Evolutionary conservation across 2,113 vertebrate genomes (phyloP), one percentile per base, ranked within the genome.

Genomic region (Coptodon rendalli): DNA sequence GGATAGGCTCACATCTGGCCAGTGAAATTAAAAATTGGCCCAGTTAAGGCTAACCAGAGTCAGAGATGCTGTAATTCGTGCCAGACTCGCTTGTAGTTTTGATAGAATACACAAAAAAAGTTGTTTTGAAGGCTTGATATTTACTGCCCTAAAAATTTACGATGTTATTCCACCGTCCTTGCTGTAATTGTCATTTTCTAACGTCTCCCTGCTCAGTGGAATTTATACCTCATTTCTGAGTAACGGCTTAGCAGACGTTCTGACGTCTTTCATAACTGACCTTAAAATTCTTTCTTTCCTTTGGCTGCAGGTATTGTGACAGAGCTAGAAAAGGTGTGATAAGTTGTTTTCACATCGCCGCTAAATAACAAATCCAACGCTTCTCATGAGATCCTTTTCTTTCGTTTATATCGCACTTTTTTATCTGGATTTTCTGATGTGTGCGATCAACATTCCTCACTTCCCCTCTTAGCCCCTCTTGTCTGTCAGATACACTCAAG

Each of bases 221-320:
- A 90, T 90, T 85, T 71, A 9, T 34, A 36, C 27, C 83, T 84
- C 83, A 78, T 86, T 93, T 82, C 63, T 27, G 7, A 79, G 57
- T 89, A 89, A 93, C 90, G 76, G 36, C 57, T 91, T 94, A 89
- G 50, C 85, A 19, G 57, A 85, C 88, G 87, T 86, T 76, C 52
- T 78, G 48, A 84, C 11, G 31, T 87, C 76, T 87, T 88, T 84
- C 59, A 31, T 34, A 31, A 52, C 24, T 78, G 54, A 84, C 68
- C 6, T 24, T 45, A 71, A 53, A 81, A 81, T 84, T 57, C 5
- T 22, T 50, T 34, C 9, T 68, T 45, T 53, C 12, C 59, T 40
- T 16, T 53, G 38, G 38, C 12, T 43, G 29, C 29, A 78, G 17
- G 5, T 53, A 54, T 57, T 73, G 11, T 29, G 54, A 34, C 19